phyloP scores from a whole-genome alignment of 2,113 vertebrate species.

The Lepidiolamprologus cunningtoni region DNA sequence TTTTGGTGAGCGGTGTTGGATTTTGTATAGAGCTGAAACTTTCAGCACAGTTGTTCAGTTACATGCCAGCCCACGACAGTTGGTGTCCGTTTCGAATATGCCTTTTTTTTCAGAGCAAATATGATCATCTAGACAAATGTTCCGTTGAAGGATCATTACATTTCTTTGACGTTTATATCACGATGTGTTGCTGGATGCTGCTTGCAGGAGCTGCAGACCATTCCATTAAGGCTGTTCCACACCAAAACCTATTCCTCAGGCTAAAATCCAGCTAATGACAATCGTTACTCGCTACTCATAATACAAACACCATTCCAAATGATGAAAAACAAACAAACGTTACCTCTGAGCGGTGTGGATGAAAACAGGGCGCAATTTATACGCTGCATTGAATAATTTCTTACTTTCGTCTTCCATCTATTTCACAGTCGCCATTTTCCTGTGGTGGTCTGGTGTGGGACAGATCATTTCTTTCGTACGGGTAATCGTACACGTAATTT shows the following conservation, averaged over 20 bases:
- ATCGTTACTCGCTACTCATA: neutral
- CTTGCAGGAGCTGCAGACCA: slow-evolving; percentile 70
- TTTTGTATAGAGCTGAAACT: slow-evolving; percentile 55
- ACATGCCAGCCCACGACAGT: slow-evolving; percentile 13
- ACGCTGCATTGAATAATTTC: slow-evolving; percentile 73
- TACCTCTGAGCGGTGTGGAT: slow-evolving; percentile 63
- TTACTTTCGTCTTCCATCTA: slow-evolving; percentile 80
- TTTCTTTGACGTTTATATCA: slow-evolving; percentile 40
- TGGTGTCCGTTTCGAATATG: neutral
- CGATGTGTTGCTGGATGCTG: slow-evolving; percentile 68
- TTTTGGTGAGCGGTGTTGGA: slow-evolving; percentile 34
- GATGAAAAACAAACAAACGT: slow-evolving; percentile 21
- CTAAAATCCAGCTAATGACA: slow-evolving; percentile 44
- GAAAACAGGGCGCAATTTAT: slow-evolving; percentile 46
- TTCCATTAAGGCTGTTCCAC: slow-evolving; percentile 65
- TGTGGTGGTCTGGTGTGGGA: slow-evolving; percentile 73
- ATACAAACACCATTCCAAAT: neutral
- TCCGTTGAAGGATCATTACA: neutral
- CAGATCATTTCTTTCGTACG: slow-evolving; percentile 53
- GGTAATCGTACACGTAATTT: neutral
- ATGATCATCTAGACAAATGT: neutral
- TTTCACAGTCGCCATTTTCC: slow-evolving; percentile 82
- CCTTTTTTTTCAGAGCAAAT: neutral
- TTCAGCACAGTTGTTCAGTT: slow-evolving; percentile 47
- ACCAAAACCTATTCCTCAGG: slow-evolving; percentile 60